These are phyloP conservation scores for Serranochromis macrocephalus DNA, from an alignment of 2,113 vertebrate species.

Conservation along the genomic window DNA sequence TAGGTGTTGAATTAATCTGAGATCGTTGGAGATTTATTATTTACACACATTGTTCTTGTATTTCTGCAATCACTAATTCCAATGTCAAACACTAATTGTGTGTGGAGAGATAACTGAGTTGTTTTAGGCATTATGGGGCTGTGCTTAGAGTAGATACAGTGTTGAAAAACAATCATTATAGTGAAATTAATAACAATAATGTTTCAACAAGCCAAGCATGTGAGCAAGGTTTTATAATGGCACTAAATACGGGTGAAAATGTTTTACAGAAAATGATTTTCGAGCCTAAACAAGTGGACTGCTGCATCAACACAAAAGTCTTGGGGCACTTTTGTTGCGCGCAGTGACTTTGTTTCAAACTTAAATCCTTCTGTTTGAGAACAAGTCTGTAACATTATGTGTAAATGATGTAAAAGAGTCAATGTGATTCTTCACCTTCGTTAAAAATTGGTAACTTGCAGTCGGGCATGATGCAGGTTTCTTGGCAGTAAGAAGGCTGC, in stretches of 20 bases:
- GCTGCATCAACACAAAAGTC: not conserved
- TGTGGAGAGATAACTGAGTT: not conserved
- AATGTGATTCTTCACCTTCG: conserved; percentile 1
- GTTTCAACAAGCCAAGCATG: not conserved
- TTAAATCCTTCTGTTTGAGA: not conserved
- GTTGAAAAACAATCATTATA: not conserved
- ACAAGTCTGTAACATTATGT: not conserved
- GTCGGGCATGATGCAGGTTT: not conserved
- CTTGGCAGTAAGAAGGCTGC: conserved; percentile 2
- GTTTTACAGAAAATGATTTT: not conserved
- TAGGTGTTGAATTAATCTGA: not conserved
- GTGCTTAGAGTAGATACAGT: not conserved
- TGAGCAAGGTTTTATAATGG: not conserved
- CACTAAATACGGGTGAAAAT: not conserved
- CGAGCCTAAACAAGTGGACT: not conserved
- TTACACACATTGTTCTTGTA: not conserved
- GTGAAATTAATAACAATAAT: not conserved
- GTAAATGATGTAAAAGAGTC: not conserved
- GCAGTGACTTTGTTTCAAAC: not conserved
- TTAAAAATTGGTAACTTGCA: not conserved
- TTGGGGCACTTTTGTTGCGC: not conserved
- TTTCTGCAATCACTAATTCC: not conserved
- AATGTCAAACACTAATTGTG: not conserved
- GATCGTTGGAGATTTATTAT: not conserved
- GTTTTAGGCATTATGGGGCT: not conserved